Percentiles rank a stretch among this genome's conserved stretches.
Conservation (phyloP, 2,113 vertebrate genomes). For the Polyodon spathula region DNA sequence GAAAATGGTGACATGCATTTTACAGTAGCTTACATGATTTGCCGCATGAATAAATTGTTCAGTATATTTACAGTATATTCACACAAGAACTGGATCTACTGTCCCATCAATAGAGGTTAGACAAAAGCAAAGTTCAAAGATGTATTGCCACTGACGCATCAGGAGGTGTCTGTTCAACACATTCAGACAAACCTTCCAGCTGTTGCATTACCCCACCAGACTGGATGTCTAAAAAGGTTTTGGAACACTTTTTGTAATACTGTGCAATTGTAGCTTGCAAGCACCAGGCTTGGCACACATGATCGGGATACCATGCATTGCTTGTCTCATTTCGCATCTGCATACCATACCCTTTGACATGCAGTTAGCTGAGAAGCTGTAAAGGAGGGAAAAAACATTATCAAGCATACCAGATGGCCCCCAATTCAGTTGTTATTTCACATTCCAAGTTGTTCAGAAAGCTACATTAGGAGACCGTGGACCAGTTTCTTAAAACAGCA, state of each 20-base stretch:
- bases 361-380: conserved; percentile 68
- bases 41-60: too few relatives aligned
- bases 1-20: not conserved
- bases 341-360: conserved; percentile 60
- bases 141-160: too few relatives aligned
- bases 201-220: not conserved
- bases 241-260: not conserved
- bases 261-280: conserved; percentile 10
- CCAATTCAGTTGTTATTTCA: conserved; percentile 41
- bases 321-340: conserved; percentile 31
- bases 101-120: too few relatives aligned
- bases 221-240: conserved; percentile 14
- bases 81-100: too few relatives aligned
- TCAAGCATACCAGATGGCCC: conserved; percentile 20
- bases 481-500: conserved; percentile 58
- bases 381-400: conserved; percentile 38
- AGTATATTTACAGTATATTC: too few relatives aligned
- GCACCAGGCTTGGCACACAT: conserved; percentile 9
- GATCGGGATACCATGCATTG: conserved; percentile 17
- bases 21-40: too few relatives aligned
- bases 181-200: too few relatives aligned
- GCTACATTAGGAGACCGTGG: conserved; percentile 47
- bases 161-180: too few relatives aligned
- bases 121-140: too few relatives aligned
- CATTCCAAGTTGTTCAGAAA: conserved; percentile 40